Percentiles rank a stretch among this genome's conserved stretches.
These are phyloP conservation scores for Acropternis orthonyx DNA, from an alignment of 2,797 vertebrate genomes.

Conservation along the genomic window DNA sequence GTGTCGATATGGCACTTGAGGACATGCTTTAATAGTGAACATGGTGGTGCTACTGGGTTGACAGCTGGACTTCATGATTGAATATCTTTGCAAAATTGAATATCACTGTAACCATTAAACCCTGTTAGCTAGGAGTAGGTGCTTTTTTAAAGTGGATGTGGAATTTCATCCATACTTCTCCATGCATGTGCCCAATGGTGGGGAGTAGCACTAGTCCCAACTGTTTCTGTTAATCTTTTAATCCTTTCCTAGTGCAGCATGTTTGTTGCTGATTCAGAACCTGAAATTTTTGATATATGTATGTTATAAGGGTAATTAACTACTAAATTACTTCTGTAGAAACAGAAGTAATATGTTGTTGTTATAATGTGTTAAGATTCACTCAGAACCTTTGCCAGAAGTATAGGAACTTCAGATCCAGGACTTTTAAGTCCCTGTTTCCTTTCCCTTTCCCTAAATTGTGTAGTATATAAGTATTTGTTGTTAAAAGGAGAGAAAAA, in stretches of 20 bases:
- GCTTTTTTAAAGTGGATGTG: background rate
- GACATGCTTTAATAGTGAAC: background rate
- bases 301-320: background rate
- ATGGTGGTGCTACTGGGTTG: background rate
- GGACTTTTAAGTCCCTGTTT: background rate
- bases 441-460: background rate
- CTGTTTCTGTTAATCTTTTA: background rate
- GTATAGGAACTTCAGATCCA: background rate
- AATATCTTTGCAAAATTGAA: too few relatives aligned
- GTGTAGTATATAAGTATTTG: background rate
- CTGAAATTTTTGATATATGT: background rate
- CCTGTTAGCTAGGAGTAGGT: background rate
- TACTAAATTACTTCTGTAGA: background rate
- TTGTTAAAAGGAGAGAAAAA: background rate
- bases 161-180: background rate
- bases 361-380: background rate
- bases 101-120: background rate
- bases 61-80: background rate
- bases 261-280: background rate
- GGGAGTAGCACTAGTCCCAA: background rate
- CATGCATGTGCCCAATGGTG: background rate
- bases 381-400: background rate
- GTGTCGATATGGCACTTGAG: accelerated
- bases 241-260: background rate
- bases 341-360: background rate